Percentiles rank a stretch among this genome's conserved stretches.
Evolutionary conservation across 2,113 vertebrate species (phyloP).

Genomic region (Albula goreensis): DNA sequence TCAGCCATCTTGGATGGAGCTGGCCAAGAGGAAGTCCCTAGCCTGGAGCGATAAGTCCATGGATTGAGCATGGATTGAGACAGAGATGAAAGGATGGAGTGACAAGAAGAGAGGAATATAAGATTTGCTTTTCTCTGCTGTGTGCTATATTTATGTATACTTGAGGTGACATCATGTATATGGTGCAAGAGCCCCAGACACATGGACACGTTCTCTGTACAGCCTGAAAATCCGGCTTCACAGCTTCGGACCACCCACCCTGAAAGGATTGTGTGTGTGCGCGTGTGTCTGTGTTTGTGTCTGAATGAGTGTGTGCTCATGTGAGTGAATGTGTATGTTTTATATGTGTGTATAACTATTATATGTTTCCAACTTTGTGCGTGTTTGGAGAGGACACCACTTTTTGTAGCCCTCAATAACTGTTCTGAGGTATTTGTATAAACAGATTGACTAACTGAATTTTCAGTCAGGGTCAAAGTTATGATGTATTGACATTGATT

Average conservation of each 20-base stretch:
- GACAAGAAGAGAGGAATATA: not conserved
- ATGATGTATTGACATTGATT: no score
- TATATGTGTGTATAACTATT: not conserved
- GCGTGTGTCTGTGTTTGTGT: not conserved
- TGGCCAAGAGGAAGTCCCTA: constrained; percentile 95
- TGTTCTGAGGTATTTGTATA: no score
- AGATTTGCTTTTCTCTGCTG: not conserved
- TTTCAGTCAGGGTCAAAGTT: no score
- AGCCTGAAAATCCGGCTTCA: no score
- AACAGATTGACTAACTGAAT: no score
- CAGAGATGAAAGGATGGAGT: not conserved
- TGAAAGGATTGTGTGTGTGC: not conserved
- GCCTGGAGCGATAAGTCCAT: constrained; percentile 91
- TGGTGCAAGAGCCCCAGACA: no score
- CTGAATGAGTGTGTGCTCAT: not conserved
- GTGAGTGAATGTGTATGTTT: not conserved
- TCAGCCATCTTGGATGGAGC: constrained; percentile 93
- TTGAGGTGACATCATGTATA: not conserved
- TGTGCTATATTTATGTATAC: not conserved
- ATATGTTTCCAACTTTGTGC: no score
- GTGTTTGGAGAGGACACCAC: not conserved
- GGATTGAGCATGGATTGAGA: constrained; percentile 55
- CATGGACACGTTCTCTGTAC: no score
- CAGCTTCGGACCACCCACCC: not conserved
- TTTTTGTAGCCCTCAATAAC: no score